phyloP scores from a whole-genome alignment of 2,113 vertebrate species.

The Tachysurus fulvidraco region DNA sequence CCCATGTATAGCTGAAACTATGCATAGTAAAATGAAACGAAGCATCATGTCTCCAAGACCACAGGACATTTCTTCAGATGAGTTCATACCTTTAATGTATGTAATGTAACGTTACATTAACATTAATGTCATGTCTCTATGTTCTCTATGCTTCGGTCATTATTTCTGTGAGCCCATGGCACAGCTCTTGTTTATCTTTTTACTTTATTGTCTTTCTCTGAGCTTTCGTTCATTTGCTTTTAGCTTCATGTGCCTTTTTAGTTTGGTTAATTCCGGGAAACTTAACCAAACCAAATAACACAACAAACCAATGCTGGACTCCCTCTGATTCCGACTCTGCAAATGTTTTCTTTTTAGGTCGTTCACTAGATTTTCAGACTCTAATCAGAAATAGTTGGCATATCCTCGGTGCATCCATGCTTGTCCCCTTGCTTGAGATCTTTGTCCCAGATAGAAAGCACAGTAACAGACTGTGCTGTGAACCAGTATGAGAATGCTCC shows the following conservation, averaged over 20 bases:
- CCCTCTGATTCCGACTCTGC: not conserved
- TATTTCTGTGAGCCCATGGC: not conserved
- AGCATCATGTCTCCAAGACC: no score
- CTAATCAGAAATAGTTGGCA: not conserved
- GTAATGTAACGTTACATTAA: not conserved
- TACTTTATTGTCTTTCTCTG: not conserved
- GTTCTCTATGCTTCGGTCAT: not conserved
- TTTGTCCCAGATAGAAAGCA: not conserved
- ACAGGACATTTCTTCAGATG: not conserved
- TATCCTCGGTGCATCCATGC: not conserved
- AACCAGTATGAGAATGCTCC: not conserved
- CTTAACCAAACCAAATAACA: not conserved
- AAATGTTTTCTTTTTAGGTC: not conserved
- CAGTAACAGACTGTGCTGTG: not conserved
- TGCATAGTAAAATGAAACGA: no score
- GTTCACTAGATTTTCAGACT: not conserved
- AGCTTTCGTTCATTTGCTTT: not conserved
- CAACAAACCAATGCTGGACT: not conserved
- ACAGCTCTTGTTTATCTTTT: not conserved
- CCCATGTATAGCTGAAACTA: no score
- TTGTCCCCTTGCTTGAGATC: conserved; percentile 20
- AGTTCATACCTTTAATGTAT: not conserved
- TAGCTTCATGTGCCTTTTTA: not conserved
- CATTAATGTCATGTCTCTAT: not conserved
- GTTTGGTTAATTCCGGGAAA: not conserved